Evolutionary conservation across 37 sponge, comb jelly and placozoan species (phyloP).

Genomic region (Amphimedon queenslandica): DNA sequence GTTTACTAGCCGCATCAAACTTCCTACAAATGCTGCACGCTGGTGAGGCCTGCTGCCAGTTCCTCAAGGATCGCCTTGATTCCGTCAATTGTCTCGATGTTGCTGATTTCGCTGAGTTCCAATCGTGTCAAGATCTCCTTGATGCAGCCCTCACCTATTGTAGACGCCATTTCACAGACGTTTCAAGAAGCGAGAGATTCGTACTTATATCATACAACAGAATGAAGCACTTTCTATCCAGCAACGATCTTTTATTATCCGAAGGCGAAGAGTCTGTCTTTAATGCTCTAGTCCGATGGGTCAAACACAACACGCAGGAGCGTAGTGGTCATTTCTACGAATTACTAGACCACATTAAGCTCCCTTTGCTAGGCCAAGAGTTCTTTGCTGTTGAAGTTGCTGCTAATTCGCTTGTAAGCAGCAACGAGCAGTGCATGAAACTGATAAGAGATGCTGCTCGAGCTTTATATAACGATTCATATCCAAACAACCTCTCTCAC

Average conservation of each 20-base stretch:
- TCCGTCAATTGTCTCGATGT: conserved; percentile 71
- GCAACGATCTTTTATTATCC: conserved; percentile 57
- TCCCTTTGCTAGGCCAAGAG: conserved; percentile 76
- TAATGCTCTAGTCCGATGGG: conserved; percentile 66
- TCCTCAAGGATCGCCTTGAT: conserved; percentile 69
- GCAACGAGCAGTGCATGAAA: conserved; percentile 74
- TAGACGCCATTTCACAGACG: conserved; percentile 60
- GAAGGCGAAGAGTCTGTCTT: conserved; percentile 84
- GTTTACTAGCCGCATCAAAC: conserved; percentile 70
- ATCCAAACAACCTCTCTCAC: conserved; percentile 65
- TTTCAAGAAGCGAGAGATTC: conserved; percentile 65
- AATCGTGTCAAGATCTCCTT: conserved; percentile 67
- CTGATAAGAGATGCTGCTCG: conserved; percentile 79
- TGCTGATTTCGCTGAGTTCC: conserved; percentile 84
- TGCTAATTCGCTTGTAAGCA: conserved; percentile 71
- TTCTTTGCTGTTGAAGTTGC: conserved; percentile 90
- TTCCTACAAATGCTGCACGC: conserved; percentile 80
- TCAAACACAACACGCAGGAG: conserved; percentile 59
- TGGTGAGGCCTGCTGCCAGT: conserved; percentile 70
- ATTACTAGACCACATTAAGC: conserved; percentile 63
- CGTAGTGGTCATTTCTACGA: conserved; percentile 57
- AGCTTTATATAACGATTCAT: conserved; percentile 64
- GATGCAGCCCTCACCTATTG: conserved; percentile 48
- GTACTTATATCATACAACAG: conserved; percentile 46
- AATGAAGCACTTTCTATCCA: conserved; percentile 66